Conservation (phyloP, 92 coral and sea anemone genomes). For the Epizoanthus ramosus region DNA sequence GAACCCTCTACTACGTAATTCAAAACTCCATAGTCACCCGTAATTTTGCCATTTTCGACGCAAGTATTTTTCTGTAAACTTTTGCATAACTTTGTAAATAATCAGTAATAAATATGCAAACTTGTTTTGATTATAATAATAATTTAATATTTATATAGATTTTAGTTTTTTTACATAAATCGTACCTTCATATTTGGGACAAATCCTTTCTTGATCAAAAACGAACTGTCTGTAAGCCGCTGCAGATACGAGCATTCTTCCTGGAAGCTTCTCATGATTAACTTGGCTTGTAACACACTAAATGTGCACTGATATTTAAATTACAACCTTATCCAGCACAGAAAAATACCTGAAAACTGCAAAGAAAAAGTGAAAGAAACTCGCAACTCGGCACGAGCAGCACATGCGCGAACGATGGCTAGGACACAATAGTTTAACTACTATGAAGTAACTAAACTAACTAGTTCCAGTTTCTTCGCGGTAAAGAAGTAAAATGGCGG, state of each 20-base stretch:
- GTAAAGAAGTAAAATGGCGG: constrained; percentile 37
- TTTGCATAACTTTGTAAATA: too few species aligned
- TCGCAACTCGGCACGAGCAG: neutral
- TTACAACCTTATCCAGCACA: neutral
- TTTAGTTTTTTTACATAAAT: neutral
- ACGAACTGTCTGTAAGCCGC: constrained; percentile 72
- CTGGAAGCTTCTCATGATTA: constrained; percentile 77
- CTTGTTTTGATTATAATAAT: neutral
- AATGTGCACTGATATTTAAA: neutral
- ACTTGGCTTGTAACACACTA: neutral
- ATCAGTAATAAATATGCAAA: neutral
- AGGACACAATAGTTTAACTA: neutral
- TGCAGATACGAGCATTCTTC: constrained; percentile 89
- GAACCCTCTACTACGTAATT: too few species aligned
- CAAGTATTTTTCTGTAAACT: too few species aligned
- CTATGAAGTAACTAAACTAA: constrained; percentile 4
- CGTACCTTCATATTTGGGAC: constrained; percentile 96
- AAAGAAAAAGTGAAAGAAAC: neutral
- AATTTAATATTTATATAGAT: neutral
- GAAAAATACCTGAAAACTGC: neutral
- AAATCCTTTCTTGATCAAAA: constrained; percentile 92
- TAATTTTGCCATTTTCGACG: too few species aligned
- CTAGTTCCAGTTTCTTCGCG: constrained; percentile 35
- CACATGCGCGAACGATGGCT: neutral
- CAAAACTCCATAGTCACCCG: too few species aligned